phyloP scores from a whole-genome alignment of 1,140 invertebrate species.

The Lepidostoma basale region DNA sequence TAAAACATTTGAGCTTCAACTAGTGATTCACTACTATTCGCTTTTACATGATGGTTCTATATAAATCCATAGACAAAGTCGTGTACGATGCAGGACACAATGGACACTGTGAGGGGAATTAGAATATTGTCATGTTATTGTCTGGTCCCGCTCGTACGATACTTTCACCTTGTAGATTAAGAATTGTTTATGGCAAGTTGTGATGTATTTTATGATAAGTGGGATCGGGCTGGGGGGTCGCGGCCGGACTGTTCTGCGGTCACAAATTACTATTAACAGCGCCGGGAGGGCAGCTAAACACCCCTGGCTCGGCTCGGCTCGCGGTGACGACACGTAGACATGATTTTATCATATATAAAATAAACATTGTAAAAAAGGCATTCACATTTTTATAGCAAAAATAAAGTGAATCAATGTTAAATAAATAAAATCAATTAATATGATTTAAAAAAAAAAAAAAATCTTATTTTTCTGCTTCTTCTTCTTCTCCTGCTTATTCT shows the following conservation, averaged over 20 bases:
- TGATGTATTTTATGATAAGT: conserved; percentile 26
- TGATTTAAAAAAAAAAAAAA: background rate
- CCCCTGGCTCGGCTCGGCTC: conserved; percentile 1
- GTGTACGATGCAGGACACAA: background rate
- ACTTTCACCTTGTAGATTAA: conserved; percentile 19
- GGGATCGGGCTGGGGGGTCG: conserved; percentile 6
- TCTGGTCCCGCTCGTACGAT: background rate
- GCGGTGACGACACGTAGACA: background rate
- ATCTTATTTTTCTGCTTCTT: background rate
- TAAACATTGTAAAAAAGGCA: too few species aligned
- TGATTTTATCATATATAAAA: too few species aligned
- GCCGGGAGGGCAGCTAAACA: conserved; percentile 9
- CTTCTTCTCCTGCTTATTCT: too few species aligned
- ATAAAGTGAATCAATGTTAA: background rate
- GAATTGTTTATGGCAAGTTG: conserved; percentile 1
- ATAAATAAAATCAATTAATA: background rate
- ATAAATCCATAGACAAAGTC: conserved; percentile 1
- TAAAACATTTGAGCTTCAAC: too few species aligned
- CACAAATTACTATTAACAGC: conserved; percentile 31
- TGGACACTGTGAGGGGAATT: too few species aligned
- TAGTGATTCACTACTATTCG: too few species aligned
- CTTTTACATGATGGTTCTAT: too few species aligned
- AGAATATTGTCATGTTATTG: conserved; percentile 5
- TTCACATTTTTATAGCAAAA: too few species aligned
- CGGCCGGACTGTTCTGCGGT: background rate